phyloP scores from a whole-genome alignment of 2,113 vertebrate species.

The Pseudonaja textilis region DNA sequence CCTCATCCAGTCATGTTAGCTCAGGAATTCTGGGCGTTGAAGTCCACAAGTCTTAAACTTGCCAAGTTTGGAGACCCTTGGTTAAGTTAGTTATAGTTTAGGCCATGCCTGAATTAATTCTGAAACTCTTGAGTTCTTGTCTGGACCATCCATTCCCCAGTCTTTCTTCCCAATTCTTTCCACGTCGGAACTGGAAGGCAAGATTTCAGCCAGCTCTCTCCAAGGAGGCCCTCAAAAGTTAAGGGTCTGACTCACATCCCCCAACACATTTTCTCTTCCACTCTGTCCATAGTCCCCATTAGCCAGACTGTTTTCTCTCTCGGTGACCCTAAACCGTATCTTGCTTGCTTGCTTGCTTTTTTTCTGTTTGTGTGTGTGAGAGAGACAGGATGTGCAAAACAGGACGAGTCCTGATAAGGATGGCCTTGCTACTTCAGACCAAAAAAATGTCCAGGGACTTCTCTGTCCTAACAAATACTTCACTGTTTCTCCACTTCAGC shows the following conservation, averaged over 20 bases:
- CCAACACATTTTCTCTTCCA: neutral
- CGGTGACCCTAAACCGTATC: neutral
- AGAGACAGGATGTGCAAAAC: neutral
- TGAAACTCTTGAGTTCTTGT: neutral
- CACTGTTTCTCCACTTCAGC: neutral
- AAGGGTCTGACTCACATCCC: neutral
- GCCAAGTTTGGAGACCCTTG: too few species aligned
- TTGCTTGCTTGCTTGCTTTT: neutral
- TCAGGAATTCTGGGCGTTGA: too few species aligned
- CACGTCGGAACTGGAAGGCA: neutral
- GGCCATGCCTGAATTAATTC: neutral
- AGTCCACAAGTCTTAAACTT: too few species aligned
- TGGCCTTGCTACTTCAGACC: too few species aligned
- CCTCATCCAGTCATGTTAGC: too few species aligned
- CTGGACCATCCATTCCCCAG: too few species aligned
- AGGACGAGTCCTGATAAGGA: neutral
- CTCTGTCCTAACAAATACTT: neutral
- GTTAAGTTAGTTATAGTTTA: neutral
- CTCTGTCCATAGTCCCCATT: neutral
- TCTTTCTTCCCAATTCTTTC: neutral
- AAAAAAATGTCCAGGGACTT: neutral
- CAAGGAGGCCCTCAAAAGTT: neutral
- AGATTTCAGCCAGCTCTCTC: neutral
- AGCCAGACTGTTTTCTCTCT: neutral
- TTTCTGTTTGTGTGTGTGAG: neutral